Percentiles rank a stretch among this genome's conserved stretches.
Evolutionary conservation across 2,113 vertebrate genomes (phyloP).

Genomic region (Pungitius pungitius): DNA sequence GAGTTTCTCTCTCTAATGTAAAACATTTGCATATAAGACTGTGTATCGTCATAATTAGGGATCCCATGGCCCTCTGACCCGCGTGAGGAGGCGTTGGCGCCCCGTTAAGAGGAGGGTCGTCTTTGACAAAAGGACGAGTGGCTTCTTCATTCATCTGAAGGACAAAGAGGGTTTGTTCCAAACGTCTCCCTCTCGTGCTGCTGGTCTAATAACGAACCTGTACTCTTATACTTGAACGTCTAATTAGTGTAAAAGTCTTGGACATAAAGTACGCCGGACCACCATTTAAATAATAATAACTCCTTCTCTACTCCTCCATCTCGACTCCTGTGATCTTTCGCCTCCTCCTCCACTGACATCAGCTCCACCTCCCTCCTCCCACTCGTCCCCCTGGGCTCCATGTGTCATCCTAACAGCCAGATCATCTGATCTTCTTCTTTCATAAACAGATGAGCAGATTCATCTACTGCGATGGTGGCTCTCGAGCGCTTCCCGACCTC

Average conservation of each 20-base stretch:
- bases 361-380: conserved; percentile 45
- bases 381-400: conserved; percentile 35
- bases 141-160: too few relatives aligned
- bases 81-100: too few relatives aligned
- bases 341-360: conserved; percentile 19
- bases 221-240: too few relatives aligned
- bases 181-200: too few relatives aligned
- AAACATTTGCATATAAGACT: conserved; percentile 30
- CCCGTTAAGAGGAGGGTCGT: too few relatives aligned
- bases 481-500: background rate
- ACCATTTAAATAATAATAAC: background rate
- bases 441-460: background rate
- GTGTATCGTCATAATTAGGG: conserved; percentile 55
- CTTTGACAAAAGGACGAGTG: too few relatives aligned
- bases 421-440: conserved; percentile 54
- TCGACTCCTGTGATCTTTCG: background rate
- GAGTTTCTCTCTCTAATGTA: too few relatives aligned
- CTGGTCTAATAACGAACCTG: too few relatives aligned
- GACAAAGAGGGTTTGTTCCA: too few relatives aligned
- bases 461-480: too few relatives aligned
- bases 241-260: too few relatives aligned
- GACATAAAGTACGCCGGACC: too few relatives aligned
- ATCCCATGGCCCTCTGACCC: conserved; percentile 44
- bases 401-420: conserved; percentile 59
- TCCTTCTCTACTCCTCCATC: background rate